Evolutionary conservation across 2,113 vertebrate genomes (phyloP), one percentile per base, ranked within the genome.

Genomic region (Hyaena hyaena): DNA sequence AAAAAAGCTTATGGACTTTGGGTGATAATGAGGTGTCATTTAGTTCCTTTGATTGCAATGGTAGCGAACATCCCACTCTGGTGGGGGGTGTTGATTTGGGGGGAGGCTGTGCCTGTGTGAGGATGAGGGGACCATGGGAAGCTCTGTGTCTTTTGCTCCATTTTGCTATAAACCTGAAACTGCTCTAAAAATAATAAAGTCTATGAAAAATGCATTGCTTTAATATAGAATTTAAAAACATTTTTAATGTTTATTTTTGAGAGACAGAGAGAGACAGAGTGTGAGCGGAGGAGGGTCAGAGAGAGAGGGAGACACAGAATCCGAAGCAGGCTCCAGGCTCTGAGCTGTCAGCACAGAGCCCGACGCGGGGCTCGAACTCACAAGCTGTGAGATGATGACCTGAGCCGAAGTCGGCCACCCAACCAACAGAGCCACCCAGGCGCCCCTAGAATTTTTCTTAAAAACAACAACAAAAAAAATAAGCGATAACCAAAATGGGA

Each of bases 51-150:
- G 1, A 0, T 21, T 17, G 48, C 10, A 48, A 48, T 48, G 6
- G 4, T 50, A 5, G 58, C 17, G 6, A 5, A 39, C 15, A 6
- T 19, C 31, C 28, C 35, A 16, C 26, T 43, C 48, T 26, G 26
- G 10, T 26, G 16, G 26, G 28, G 23, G 7, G 14, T 16, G 4
- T 14, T 11, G 61, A 17, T 45, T 17, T 11, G 0, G 2, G 26
- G 45, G 31, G 21, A 17, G 15, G 21, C 24, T 2, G 26, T 24
- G 4, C 0, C 0, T 24, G 4, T n/a, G 17, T 1, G 1, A 11
- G 15, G 3, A 0, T 11, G 10, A 4, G 5, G 11, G 4, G 10
- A 5, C 10, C 2, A 10, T 2, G 45, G 24, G 65, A 74, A 53
- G 11, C 80, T 58, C 17, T 8, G 21, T n/a, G 21, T 11, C 43